Evolutionary conservation across 2,797 vertebrate genomes (phyloP), one percentile per base, ranked within the genome.

Genomic region (Peromyscus attwateri): DNA sequence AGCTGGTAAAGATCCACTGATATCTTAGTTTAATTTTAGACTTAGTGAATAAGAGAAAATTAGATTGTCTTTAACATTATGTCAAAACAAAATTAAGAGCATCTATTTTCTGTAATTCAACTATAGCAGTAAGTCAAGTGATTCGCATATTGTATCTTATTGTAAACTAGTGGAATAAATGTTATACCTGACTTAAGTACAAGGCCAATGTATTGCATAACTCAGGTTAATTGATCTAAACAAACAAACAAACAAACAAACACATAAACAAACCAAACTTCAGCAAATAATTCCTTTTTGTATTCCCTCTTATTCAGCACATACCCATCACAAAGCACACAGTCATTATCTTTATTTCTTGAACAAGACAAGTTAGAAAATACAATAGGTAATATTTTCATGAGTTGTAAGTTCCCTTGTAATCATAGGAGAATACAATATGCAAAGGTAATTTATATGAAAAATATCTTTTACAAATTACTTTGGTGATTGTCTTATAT

Each of bases 41-140:
- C 37, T 94, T 52, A 49, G 25, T 19, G 82, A 29, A 84, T 79
- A 66, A 80, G 88, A 25, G 34, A 84, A 95, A 76, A 49, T 19
- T 43, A 9, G 6, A 29, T 34, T 83, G 29, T 0, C 37, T 16
- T 83, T 77, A 68, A 31, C 13, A 13, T 57, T 8, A 0, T 62
- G 16, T 64, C 27, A 75, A 77, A 91, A 95, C 19, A 62, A 77
- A 95, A 91, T 62, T 82, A 80, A 88, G 40, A 89, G 6, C 19
- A 77, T 76, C 2, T 25, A n/a, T 70, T 85, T 80, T 68, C 19
- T 55, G 57, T 43, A 85, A 37, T 23, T 93, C 64, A 88, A 19
- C 10, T 40, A 62, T 43, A 82, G 14, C 46, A 64, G 6, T n/a
- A 46, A 70, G 55, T 10, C 3, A 88, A 87, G 87, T 12, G 16